These are phyloP conservation scores for Pseudorasbora parva DNA, from an alignment of 2,113 vertebrate species.

Conservation along the genomic window DNA sequence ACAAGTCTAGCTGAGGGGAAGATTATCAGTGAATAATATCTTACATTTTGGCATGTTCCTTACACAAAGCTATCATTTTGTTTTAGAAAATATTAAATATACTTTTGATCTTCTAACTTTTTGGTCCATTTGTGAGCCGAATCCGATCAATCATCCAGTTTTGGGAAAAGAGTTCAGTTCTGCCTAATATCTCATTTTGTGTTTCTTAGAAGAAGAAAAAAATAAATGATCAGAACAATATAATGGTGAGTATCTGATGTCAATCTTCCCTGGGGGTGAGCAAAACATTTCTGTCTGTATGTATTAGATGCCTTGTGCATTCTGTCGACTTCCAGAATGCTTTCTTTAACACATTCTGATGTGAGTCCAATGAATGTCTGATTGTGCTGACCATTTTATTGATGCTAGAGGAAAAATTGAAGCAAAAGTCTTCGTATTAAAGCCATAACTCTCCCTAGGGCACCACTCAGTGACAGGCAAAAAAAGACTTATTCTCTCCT, in stretches of 20 bases:
- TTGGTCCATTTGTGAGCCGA: not conserved
- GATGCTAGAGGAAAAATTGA: conserved; percentile 71
- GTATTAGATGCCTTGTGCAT: conserved; percentile 47
- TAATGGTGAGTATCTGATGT: not conserved
- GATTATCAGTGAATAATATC: not conserved
- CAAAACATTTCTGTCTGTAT: conserved; percentile 24
- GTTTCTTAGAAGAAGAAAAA: not conserved
- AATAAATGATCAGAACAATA: not conserved
- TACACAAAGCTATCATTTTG: not conserved
- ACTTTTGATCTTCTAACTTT: not conserved
- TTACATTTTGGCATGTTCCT: not conserved
- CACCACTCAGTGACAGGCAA: conserved; percentile 34
- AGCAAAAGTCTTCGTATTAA: conserved; percentile 73
- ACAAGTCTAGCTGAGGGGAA: not conserved
- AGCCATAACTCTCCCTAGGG: conserved; percentile 71
- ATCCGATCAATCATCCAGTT: too few relatives aligned
- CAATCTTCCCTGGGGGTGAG: not conserved
- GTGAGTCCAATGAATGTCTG: conserved; percentile 71
- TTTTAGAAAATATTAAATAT: not conserved
- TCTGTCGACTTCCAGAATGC: conserved; percentile 47
- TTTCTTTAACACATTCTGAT: conserved; percentile 63
- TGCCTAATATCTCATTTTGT: not conserved
- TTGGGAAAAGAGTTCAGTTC: not conserved
- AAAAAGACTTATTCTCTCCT: conserved; percentile 36
- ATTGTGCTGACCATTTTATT: conserved; percentile 65